Percentiles rank a stretch among this genome's conserved stretches.
These are phyloP conservation scores for Coronaproctus castanopsis DNA, from an alignment of 2,888 invertebrate species.

Conservation along the genomic window DNA sequence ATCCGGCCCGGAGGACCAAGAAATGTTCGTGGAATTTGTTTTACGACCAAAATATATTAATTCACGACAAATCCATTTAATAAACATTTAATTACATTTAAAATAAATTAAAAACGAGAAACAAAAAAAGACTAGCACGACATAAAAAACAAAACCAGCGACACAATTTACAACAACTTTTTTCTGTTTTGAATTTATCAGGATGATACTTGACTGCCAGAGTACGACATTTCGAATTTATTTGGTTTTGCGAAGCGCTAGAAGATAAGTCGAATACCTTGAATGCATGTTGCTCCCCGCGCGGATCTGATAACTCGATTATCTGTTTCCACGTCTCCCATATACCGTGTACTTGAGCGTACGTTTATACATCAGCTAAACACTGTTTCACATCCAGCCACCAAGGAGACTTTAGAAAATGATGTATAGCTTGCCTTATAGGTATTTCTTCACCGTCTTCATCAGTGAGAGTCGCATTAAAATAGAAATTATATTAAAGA, in stretches of 20 bases:
- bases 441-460: constrained; percentile 71
- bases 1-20: no score
- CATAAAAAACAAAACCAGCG: no score
- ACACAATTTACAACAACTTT: no score
- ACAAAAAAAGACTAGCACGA: no score
- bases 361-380: constrained; percentile 50
- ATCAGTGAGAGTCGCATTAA: constrained; percentile 69
- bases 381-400: constrained; percentile 60
- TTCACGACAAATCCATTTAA: no score
- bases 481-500: constrained; percentile 56
- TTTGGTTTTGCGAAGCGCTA: constrained; percentile 66
- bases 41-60: no score
- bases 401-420: constrained; percentile 71
- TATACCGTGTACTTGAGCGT: constrained; percentile 70
- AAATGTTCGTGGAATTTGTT: no score
- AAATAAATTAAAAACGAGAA: no score
- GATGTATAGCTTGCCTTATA: constrained; percentile 64
- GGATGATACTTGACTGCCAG: constrained; percentile 76
- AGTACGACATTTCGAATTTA: constrained; percentile 58
- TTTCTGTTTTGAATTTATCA: constrained; percentile 62
- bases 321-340: constrained; percentile 70
- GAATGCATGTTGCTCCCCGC: constrained; percentile 75
- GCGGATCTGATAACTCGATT: constrained; percentile 66
- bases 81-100: no score
- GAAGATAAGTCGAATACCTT: constrained; percentile 57